Conservation (phyloP, 23 tunicate genomes). For the Oikopleura dioica region DNA sequence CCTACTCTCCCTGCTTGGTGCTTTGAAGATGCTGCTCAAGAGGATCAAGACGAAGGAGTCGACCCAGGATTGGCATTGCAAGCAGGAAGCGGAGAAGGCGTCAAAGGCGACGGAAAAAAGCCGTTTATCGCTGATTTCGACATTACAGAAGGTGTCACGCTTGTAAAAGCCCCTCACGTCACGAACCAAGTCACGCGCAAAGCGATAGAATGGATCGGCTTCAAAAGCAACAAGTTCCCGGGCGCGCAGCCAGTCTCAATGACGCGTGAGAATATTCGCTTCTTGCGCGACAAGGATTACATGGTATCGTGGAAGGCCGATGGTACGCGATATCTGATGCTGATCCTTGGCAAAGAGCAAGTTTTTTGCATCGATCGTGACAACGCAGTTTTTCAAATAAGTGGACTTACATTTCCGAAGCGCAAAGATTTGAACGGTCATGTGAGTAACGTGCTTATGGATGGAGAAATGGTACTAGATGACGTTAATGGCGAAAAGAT, state of each 20-base stretch:
- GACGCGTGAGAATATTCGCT: conserved; percentile 31
- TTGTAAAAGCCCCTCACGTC: conserved; percentile 47
- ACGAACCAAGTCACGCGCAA: conserved; percentile 40
- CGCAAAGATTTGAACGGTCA: conserved; percentile 41
- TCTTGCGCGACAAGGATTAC: conserved; percentile 43
- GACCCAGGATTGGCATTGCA: not conserved
- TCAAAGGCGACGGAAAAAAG: conserved; percentile 15
- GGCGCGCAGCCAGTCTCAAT: conserved; percentile 98
- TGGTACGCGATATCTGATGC: conserved; percentile 66
- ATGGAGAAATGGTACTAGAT: conserved; percentile 84
- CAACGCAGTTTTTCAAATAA: conserved; percentile 59
- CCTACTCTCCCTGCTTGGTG: conserved; percentile 68
- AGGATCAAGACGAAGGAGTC: not conserved
- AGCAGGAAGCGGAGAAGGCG: not conserved
- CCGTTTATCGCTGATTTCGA: conserved; percentile 34
- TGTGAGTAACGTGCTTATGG: conserved; percentile 37
- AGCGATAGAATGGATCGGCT: conserved; percentile 35
- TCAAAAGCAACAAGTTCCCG: conserved; percentile 60
- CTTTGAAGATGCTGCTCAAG: conserved; percentile 17
- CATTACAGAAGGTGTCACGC: conserved; percentile 38
- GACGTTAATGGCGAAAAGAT: conserved; percentile 40
- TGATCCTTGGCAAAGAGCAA: conserved; percentile 65
- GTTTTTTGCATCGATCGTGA: conserved; percentile 69
- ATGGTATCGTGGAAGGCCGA: conserved; percentile 97
- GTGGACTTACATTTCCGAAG: conserved; percentile 38